phyloP scores from a whole-genome alignment of 1,140 invertebrate species.

The Eulimnadia texana region DNA sequence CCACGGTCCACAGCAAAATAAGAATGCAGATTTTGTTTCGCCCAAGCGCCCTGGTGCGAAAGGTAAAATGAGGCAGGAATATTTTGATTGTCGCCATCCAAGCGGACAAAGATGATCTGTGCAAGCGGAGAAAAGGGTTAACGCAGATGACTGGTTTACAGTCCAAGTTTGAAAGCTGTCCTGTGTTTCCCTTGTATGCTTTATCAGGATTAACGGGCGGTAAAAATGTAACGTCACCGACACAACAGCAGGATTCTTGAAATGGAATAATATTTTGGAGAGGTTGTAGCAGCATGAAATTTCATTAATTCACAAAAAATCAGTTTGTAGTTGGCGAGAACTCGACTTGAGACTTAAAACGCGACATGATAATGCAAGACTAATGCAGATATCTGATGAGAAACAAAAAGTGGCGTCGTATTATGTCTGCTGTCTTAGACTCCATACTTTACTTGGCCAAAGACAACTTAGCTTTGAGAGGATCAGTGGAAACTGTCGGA shows the following conservation, averaged over 20 bases:
- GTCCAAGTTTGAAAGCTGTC: background rate
- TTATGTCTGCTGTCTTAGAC: background rate
- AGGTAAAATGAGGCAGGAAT: background rate
- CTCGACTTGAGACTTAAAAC: background rate
- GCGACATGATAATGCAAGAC: background rate
- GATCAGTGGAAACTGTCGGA: background rate
- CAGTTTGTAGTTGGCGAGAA: background rate
- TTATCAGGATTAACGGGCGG: background rate
- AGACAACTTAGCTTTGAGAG: background rate
- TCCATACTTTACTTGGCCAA: background rate
- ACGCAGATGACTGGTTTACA: background rate
- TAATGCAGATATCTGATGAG: too few species aligned
- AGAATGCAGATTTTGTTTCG: background rate
- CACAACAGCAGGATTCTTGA: background rate
- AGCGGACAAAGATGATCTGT: too few species aligned
- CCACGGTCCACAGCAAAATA: background rate
- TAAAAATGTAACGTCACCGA: background rate
- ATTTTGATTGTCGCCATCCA: background rate
- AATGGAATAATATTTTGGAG: background rate
- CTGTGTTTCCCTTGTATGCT: background rate
- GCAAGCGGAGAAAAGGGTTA: background rate
- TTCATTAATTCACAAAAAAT: background rate
- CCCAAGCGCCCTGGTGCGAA: background rate
- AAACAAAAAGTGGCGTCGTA: too few species aligned
- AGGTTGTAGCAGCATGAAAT: background rate